phyloP scores from a whole-genome alignment of 2,888 invertebrate species.

The Ochlodes sylvanus region DNA sequence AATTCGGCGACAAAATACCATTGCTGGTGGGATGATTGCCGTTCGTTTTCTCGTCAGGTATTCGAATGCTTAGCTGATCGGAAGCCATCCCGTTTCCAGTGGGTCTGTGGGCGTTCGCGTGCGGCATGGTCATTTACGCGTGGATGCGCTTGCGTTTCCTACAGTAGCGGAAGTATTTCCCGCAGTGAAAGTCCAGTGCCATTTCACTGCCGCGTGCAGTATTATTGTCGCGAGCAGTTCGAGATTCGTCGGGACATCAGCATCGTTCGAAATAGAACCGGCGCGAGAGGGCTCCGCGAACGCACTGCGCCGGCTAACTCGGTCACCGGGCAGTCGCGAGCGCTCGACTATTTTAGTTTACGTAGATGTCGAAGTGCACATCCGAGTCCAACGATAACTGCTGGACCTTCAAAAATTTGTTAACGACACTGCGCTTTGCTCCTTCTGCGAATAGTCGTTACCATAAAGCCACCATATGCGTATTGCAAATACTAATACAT shows the following conservation, averaged over 20 bases:
- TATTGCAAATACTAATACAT: neutral
- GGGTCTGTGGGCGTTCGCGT: conserved; percentile 55
- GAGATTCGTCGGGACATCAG: conserved; percentile 74
- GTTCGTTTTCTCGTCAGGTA: conserved; percentile 64
- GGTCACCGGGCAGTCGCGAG: conserved; percentile 78
- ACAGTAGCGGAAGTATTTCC: conserved; percentile 72
- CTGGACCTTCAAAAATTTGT: conserved; percentile 70
- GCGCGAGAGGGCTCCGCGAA: conserved; percentile 79
- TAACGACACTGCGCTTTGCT: conserved; percentile 30
- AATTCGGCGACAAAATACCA: conserved; percentile 58
- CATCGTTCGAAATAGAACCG: conserved; percentile 80
- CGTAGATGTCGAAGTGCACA: conserved; percentile 83
- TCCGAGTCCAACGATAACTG: conserved; percentile 71
- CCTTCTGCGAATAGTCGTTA: conserved; percentile 12
- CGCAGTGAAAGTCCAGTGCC: conserved; percentile 78
- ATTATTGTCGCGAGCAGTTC: conserved; percentile 70
- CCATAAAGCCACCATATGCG: neutral
- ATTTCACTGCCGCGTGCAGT: conserved; percentile 76
- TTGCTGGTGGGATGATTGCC: conserved; percentile 46
- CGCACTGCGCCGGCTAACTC: conserved; percentile 79
- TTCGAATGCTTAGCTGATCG: conserved; percentile 66
- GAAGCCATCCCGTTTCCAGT: conserved; percentile 52
- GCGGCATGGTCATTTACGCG: conserved; percentile 68
- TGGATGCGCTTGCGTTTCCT: conserved; percentile 71
- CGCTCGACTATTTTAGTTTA: conserved; percentile 83